These are phyloP conservation scores for Medauroidea extradentata DNA, from an alignment of 1,140 invertebrate species.

Conservation along the genomic window DNA sequence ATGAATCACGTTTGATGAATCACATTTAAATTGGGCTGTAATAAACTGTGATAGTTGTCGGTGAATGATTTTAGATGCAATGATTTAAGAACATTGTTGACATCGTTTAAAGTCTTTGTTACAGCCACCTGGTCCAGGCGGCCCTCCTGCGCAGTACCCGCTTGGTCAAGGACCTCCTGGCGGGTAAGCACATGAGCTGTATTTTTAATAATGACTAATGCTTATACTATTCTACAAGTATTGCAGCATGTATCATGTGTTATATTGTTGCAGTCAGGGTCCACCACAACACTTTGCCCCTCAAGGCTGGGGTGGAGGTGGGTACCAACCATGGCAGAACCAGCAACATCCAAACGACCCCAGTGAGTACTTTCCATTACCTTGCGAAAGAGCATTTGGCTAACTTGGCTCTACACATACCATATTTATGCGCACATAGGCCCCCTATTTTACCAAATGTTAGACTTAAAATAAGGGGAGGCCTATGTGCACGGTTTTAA, in stretches of 20 bases:
- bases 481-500: too few species aligned
- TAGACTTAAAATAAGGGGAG: too few species aligned
- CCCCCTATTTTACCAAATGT: too few species aligned
- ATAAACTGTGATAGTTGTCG: neutral
- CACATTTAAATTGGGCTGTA: too few species aligned
- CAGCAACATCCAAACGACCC: conserved; percentile 27
- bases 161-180: conserved; percentile 19
- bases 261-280: conserved; percentile 26
- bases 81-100: neutral
- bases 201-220: too few species aligned
- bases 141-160: conserved; percentile 22
- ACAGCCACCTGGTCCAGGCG: conserved; percentile 25
- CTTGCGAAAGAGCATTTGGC: too few species aligned
- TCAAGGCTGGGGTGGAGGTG: conserved; percentile 47
- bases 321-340: conserved; percentile 40
- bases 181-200: conserved; percentile 12
- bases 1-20: too few species aligned
- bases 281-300: conserved; percentile 43
- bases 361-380: conserved; percentile 11
- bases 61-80: neutral
- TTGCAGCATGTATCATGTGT: neutral
- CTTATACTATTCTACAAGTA: neutral
- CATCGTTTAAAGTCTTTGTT: neutral
- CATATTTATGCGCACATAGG: too few species aligned
- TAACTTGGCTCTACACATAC: too few species aligned